Evolutionary conservation across 2,888 invertebrate genomes (phyloP).

Genomic region (Acanthopleura granulata): DNA sequence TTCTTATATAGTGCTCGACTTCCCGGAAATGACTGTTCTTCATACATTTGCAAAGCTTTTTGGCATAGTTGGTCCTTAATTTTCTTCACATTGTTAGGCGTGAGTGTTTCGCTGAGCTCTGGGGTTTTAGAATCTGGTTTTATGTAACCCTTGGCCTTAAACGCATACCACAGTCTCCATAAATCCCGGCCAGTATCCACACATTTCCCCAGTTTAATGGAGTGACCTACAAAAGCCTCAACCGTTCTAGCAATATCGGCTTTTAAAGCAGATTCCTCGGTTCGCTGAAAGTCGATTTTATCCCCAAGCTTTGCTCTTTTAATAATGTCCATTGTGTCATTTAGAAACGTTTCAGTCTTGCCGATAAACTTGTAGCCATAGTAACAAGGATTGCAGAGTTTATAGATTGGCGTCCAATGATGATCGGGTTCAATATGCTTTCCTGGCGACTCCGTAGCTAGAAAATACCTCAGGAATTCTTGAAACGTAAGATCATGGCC

Average conservation of each 20-base stretch:
- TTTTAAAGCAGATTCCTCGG: too few species aligned
- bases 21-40: background rate
- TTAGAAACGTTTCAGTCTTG: slow-evolving; percentile 23
- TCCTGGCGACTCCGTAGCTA: background rate
- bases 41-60: too few species aligned
- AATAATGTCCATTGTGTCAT: slow-evolving; percentile 16
- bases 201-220: too few species aligned
- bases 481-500: slow-evolving; percentile 19
- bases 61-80: too few species aligned
- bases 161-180: too few species aligned
- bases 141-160: background rate
- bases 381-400: slow-evolving; percentile 20
- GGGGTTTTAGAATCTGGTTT: background rate
- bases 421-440: background rate
- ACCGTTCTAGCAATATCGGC: too few species aligned
- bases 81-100: background rate
- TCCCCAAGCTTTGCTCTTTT: background rate
- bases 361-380: slow-evolving; percentile 22
- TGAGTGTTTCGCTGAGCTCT: background rate
- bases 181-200: too few species aligned
- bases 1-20: background rate
- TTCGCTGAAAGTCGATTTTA: background rate
- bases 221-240: too few species aligned
- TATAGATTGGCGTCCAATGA: slow-evolving; percentile 20
- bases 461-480: slow-evolving; percentile 20